A percentile compares a stretch with the other conserved stretches of the same genome.
Evolutionary conservation across 2,888 invertebrate species (phyloP).

Genomic region (Athripsodes cinereus): DNA sequence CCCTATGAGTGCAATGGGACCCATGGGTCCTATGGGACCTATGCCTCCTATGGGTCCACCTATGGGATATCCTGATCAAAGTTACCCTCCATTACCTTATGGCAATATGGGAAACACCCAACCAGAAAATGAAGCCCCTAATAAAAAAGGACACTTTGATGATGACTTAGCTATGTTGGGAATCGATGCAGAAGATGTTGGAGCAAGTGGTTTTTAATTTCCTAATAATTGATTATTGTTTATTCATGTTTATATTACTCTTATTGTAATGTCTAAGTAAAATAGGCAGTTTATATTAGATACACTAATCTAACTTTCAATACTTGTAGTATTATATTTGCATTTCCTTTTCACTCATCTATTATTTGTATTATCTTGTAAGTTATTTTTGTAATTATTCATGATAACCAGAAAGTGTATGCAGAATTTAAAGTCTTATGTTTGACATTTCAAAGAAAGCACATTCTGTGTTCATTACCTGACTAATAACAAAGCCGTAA

Average conservation of each 20-base stretch:
- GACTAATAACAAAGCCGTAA: too few species aligned
- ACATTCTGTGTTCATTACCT: too few species aligned
- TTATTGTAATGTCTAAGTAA: too few species aligned
- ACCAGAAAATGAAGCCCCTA: slow-evolving; percentile 23
- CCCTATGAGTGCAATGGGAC: slow-evolving; percentile 29
- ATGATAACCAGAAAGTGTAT: too few species aligned
- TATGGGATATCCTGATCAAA: slow-evolving; percentile 8
- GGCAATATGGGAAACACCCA: slow-evolving; percentile 20
- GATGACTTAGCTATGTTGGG: slow-evolving; percentile 79
- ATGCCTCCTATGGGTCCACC: slow-evolving; percentile 19
- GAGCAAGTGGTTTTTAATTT: slow-evolving; percentile 38
- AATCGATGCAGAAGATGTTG: slow-evolving; percentile 75
- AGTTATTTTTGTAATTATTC: too few species aligned
- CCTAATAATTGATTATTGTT: background rate
- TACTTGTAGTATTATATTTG: background rate
- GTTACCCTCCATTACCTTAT: slow-evolving; percentile 6
- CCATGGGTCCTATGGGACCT: slow-evolving; percentile 14
- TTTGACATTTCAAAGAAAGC: too few species aligned
- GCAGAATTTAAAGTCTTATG: too few species aligned
- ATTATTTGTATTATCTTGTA: too few species aligned
- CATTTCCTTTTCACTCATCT: too few species aligned
- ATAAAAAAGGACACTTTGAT: slow-evolving; percentile 42
- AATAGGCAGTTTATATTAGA: too few species aligned
- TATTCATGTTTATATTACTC: too few species aligned
- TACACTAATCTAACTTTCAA: background rate